A percentile compares a stretch with the other conserved stretches of the same genome.
Conservation (phyloP, 2,888 invertebrate species). For the Machimus rusticus region DNA sequence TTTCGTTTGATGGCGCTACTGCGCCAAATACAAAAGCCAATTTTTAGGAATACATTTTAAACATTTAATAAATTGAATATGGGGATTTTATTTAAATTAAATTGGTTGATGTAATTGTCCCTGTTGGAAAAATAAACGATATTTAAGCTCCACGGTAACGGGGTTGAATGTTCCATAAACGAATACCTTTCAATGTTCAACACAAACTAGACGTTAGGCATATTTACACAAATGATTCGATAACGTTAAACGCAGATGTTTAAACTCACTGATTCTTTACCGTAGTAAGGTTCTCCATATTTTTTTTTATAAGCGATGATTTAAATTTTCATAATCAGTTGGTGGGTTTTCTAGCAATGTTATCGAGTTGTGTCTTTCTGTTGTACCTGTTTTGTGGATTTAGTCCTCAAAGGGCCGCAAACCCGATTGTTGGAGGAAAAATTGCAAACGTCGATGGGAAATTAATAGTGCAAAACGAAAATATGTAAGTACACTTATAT, state of each 20-base stretch:
- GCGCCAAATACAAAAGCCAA: no score
- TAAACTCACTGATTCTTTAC: not conserved
- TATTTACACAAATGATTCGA: not conserved
- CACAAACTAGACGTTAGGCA: no score
- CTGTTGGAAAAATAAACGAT: not conserved
- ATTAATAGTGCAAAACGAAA: not conserved
- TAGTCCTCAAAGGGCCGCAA: not conserved
- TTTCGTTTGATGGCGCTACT: no score
- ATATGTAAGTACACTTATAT: not conserved
- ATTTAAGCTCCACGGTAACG: not conserved
- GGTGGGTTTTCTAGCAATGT: not conserved
- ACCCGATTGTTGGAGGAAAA: not conserved
- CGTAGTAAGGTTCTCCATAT: not conserved
- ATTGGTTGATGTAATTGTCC: no score
- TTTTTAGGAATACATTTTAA: no score
- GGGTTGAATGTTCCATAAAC: not conserved
- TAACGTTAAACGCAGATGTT: not conserved
- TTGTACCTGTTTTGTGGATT: not conserved
- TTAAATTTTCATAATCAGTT: not conserved
- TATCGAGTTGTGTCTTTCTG: not conserved
- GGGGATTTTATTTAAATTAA: no score
- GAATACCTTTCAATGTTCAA: not conserved
- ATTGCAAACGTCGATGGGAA: not conserved
- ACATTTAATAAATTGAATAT: no score
- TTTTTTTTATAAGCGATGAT: not conserved